Evolutionary conservation across 2,888 invertebrate genomes (phyloP).

Genomic region (Poecilobothrus nobilitatus): DNA sequence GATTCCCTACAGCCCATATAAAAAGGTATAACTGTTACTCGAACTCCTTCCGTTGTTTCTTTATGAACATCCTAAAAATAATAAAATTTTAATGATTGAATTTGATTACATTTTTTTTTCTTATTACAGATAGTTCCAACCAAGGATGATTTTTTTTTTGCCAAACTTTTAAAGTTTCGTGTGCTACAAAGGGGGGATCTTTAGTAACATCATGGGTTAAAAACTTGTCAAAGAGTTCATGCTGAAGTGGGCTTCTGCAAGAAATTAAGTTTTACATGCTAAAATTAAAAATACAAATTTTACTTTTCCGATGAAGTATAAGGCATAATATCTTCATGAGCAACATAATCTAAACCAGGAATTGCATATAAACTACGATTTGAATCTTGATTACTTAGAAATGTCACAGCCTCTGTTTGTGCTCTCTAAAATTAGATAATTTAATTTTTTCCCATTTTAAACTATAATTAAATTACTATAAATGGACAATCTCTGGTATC

Average conservation of each 20-base stretch:
- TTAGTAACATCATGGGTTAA: conserved; percentile 64
- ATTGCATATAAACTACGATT: conserved; percentile 92
- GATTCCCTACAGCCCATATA: conserved; percentile 93
- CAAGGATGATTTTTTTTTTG: conserved; percentile 96
- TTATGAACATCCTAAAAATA: conserved; percentile 70
- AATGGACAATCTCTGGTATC: conserved; percentile 94
- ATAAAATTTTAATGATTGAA: neutral
- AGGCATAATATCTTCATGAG: conserved; percentile 95
- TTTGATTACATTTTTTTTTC: too few relatives aligned
- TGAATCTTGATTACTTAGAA: conserved; percentile 91
- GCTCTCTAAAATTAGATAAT: conserved; percentile 56
- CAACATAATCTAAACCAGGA: conserved; percentile 95
- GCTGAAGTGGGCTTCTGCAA: conserved; percentile 71
- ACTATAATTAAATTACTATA: conserved; percentile 47
- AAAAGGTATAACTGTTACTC: conserved; percentile 97
- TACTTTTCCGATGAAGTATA: conserved; percentile 71
- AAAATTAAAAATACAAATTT: neutral
- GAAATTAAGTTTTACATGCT: neutral
- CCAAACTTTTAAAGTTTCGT: conserved; percentile 89
- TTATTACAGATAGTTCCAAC: conserved; percentile 68
- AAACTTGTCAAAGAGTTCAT: conserved; percentile 95
- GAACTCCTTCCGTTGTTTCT: conserved; percentile 88
- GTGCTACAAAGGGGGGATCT: conserved; percentile 80
- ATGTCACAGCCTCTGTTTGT: conserved; percentile 97
- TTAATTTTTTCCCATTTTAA: conserved; percentile 6